Base-by-base conservation (phyloP, 2,888 invertebrate species). In the Callimorpha dominula region DNA sequence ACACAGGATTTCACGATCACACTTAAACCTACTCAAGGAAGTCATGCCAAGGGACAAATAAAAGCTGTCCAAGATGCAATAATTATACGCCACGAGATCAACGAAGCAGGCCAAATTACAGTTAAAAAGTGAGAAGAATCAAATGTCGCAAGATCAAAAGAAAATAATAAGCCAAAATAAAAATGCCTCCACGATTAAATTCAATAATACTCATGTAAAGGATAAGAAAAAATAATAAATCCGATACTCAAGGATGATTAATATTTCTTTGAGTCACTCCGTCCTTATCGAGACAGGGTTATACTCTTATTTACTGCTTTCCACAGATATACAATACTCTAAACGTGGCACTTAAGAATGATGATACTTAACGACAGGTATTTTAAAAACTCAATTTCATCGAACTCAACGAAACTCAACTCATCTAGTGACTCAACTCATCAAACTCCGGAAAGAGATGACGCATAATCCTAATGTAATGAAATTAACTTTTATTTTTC, bases 191-290 rank as follows among this genome's bases (percentile, higher is more conserved):
- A 5, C 83, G 81, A 85, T 88, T 87, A 86, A 88, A 91, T 90
- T 90, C 86, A 89, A 90, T 90, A 86, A 86, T 87, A 87, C 87
- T 85, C 43, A 71, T 70, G 79, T 72, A 81, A 83, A 85, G 84
- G 78, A 68, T 73, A 75, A 65, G 75, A 86, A 87, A 90, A 67
- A 89, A 89, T 85, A 91, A 91, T 87, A 90, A 91, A 91, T 90
- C 89, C 87, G 82, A 88, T 83, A 84, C 83, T 86, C 83, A 68
- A 84, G 80, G 86, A 90, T 92, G 93, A 93, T 93, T 92, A 91
- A 93, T 93, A 92, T 89, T 60, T 60, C 90, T 31, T 85, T 74
- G 73, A 77, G 78, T 81, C 83, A 87, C 84, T 76, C 80, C 82
- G 79, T 81, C 86, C 86, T 92, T 92, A 92, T 91, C 90, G 84